Conservation (phyloP, 2,113 vertebrate genomes). For the Litocranius walleri region DNA sequence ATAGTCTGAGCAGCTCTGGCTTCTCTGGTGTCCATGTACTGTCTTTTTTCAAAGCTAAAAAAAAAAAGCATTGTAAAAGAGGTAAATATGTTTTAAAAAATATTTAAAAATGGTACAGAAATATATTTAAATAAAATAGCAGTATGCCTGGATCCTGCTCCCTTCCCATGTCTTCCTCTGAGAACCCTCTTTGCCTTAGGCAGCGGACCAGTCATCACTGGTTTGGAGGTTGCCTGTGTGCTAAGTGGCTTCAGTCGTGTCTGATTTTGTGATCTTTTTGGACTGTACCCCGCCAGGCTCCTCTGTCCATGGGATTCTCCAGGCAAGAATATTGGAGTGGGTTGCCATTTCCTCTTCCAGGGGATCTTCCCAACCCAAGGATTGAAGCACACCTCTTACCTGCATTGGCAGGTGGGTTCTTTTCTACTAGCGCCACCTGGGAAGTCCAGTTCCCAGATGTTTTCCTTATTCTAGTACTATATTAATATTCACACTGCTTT, state of each 20-base stretch:
- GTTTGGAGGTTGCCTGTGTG: background rate
- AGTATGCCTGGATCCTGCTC: background rate
- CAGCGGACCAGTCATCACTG: background rate
- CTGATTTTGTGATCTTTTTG: background rate
- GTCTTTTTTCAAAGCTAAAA: background rate
- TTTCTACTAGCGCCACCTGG: background rate
- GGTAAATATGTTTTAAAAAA: background rate
- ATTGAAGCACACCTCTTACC: background rate
- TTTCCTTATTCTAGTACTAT: background rate
- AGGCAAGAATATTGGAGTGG: background rate
- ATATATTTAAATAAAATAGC: background rate
- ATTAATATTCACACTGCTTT: background rate
- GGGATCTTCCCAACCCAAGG: background rate
- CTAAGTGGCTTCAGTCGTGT: background rate
- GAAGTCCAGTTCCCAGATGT: background rate
- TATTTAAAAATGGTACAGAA: background rate
- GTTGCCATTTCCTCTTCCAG: background rate
- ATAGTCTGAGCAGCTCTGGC: background rate
- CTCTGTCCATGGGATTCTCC: background rate
- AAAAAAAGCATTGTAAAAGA: background rate
- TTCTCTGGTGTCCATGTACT: background rate
- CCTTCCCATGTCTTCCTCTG: background rate
- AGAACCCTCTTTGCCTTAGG: background rate
- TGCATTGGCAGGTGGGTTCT: background rate
- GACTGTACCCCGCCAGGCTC: background rate